Evolutionary conservation across 2,888 invertebrate species (phyloP).

Genomic region (Diogma glabrata): DNA sequence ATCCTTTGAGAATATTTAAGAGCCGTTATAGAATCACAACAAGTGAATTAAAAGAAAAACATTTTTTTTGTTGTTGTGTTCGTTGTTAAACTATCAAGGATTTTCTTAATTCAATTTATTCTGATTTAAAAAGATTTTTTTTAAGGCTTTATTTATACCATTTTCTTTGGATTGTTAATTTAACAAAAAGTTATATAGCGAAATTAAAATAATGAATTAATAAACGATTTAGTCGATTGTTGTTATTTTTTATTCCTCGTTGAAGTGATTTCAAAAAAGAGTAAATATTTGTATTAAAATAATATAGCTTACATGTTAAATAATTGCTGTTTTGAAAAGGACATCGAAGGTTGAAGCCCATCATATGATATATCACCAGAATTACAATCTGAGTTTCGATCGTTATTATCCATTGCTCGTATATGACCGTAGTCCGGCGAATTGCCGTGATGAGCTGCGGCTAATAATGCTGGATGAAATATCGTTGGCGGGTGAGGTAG

Average conservation of each 20-base stretch:
- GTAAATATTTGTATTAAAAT: too few relatives aligned
- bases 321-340: conserved; percentile 58
- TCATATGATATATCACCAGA: conserved; percentile 85
- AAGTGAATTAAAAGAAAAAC: conserved; percentile 6
- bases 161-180: background rate
- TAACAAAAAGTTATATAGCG: background rate
- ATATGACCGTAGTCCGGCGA: conserved; percentile 70
- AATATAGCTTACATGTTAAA: conserved; percentile 6
- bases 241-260: too few relatives aligned
- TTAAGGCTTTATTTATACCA: background rate
- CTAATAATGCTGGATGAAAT: conserved; percentile 73
- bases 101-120: conserved; percentile 5
- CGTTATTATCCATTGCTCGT: conserved; percentile 68
- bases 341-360: conserved; percentile 91
- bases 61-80: background rate
- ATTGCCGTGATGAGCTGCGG: conserved; percentile 69
- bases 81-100: conserved; percentile 4
- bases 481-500: conserved; percentile 74
- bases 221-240: too few relatives aligned
- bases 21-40: conserved; percentile 4
- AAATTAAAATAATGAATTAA: background rate
- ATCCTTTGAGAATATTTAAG: conserved; percentile 50
- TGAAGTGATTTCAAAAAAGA: too few relatives aligned
- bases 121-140: background rate
- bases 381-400: conserved; percentile 82